Evolutionary conservation across 35 echinoderm and acorn worm genomes (phyloP).

Genomic region (Hemicentrotus pulcherrimus): DNA sequence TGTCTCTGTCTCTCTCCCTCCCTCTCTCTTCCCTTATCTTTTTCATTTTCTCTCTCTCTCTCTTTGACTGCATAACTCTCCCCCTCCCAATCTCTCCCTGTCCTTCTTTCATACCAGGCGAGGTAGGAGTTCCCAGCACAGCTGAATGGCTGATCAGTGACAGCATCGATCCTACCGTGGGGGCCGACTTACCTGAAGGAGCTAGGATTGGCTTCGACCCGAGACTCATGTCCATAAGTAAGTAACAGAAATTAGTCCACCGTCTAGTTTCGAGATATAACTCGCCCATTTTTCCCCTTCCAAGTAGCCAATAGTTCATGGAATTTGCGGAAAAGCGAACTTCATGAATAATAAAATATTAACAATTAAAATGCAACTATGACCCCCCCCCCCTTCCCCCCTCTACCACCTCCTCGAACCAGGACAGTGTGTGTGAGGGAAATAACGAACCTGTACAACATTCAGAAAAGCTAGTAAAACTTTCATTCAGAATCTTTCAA

Average conservation of each 20-base stretch:
- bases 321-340: no score
- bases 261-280: no score
- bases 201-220: conserved; percentile 58
- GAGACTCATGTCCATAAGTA: conserved; percentile 58
- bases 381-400: no score
- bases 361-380: no score
- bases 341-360: no score
- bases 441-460: no score
- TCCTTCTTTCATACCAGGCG: background rate
- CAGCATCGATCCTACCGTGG: background rate
- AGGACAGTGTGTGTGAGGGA: no score
- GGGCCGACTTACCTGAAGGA: conserved; percentile 40
- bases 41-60: background rate
- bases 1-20: background rate
- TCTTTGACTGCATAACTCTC: background rate
- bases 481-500: no score
- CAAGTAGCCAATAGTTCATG: no score
- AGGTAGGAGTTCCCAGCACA: conserved; percentile 7
- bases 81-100: background rate
- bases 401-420: no score
- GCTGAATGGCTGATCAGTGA: background rate
- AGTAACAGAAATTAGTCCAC: background rate
- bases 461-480: no score
- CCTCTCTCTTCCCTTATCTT: background rate
- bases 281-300: no score